phyloP scores from a whole-genome alignment of 2,113 vertebrate species.

The Poicephalus gulielmi region DNA sequence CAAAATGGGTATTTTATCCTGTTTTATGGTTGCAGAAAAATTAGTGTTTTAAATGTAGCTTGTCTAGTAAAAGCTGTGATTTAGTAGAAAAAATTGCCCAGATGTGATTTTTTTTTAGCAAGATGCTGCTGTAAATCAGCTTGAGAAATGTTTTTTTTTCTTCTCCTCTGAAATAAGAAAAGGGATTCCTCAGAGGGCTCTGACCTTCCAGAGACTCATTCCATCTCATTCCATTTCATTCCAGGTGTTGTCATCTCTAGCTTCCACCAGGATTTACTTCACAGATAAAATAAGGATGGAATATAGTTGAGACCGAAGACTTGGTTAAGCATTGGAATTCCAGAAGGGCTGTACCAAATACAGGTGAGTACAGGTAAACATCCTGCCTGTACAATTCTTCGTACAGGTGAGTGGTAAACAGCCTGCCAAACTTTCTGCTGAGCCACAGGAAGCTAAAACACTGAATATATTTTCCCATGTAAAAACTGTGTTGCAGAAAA shows the following conservation, averaged over 20 bases:
- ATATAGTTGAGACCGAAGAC: not conserved
- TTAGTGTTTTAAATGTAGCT: constrained; percentile 33
- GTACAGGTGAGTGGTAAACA: not conserved
- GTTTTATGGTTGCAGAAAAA: constrained; percentile 26
- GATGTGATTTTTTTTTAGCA: constrained; percentile 11
- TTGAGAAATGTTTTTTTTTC: not conserved
- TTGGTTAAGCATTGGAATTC: not conserved
- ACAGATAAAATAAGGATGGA: not conserved
- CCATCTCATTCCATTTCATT: not conserved
- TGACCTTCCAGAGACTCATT: not conserved
- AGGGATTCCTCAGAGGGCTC: not conserved
- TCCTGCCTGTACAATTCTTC: not conserved
- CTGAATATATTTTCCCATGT: not conserved
- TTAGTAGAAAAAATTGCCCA: constrained; percentile 19
- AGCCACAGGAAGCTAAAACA: not conserved
- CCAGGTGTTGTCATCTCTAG: not conserved
- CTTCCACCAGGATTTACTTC: not conserved
- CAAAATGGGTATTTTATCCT: constrained; percentile 8
- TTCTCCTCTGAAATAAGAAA: not conserved
- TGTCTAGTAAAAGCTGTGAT: constrained; percentile 28
- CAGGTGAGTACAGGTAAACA: not conserved
- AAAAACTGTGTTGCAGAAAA: not conserved
- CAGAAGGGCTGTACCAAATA: not conserved
- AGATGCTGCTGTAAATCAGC: constrained; percentile 22
- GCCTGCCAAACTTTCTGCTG: not conserved